These are phyloP conservation scores for Pseudomyrmex concolor DNA, from an alignment of 1,140 invertebrate genomes.

Conservation along the genomic window DNA sequence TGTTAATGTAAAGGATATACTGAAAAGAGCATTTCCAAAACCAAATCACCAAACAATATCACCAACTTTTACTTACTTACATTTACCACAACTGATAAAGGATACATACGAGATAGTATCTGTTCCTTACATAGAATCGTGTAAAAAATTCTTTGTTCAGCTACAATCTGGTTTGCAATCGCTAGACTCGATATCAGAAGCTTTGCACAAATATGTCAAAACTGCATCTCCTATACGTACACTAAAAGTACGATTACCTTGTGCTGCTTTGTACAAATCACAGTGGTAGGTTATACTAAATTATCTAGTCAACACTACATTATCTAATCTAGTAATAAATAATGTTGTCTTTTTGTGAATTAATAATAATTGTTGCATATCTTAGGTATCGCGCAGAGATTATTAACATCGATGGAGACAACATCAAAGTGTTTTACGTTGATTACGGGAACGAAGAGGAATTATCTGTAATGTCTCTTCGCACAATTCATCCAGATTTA, in stretches of 20 bases:
- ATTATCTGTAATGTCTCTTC: slow-evolving; percentile 85
- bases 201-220: slow-evolving; percentile 66
- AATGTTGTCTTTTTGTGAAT: neutral
- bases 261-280: slow-evolving; percentile 89
- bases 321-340: too few species aligned
- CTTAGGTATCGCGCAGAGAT: slow-evolving; percentile 88
- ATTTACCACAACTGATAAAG: slow-evolving; percentile 78
- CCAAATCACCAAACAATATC: slow-evolving; percentile 54
- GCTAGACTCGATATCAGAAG: slow-evolving; percentile 79
- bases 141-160: slow-evolving; percentile 90
- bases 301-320: neutral
- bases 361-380: slow-evolving; percentile 16
- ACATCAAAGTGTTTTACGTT: slow-evolving; percentile 88
- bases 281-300: slow-evolving; percentile 87
- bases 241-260: slow-evolving; percentile 87
- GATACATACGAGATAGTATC: slow-evolving; percentile 84
- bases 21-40: slow-evolving; percentile 83
- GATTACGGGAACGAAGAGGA: slow-evolving; percentile 92
- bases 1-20: slow-evolving; percentile 85
- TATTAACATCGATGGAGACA: slow-evolving; percentile 80
- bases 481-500: slow-evolving; percentile 88
- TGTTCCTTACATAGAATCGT: slow-evolving; percentile 90
- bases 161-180: slow-evolving; percentile 86
- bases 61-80: slow-evolving; percentile 85
- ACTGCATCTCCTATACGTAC: slow-evolving; percentile 80